Base-by-base conservation (phyloP, 2,113 vertebrate genomes). In the Bubo scandiacus region DNA sequence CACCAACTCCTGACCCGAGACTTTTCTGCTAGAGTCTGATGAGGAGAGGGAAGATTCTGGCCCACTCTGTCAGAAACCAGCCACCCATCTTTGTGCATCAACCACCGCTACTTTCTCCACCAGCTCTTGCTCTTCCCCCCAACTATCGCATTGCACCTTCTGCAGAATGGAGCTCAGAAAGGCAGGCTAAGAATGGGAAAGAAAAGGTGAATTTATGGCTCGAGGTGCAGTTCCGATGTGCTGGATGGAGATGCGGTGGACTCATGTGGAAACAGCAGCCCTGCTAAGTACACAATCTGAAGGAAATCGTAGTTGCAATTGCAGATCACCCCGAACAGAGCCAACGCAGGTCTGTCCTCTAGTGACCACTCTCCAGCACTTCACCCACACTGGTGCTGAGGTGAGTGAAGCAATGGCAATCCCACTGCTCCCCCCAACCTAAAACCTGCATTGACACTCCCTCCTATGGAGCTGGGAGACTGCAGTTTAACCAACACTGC, bases 131-230 rank as follows among this genome's bases (percentile, higher is more conserved):
- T 74, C 52, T 80, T 63, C 23, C 38, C 73, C 95, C 78, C 12
- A 8, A 66, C 91, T 84, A 81, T 36, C 34, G 36, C 92, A 79
- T 70, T 97, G 97, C 94, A 96, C 89, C 94, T 97, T 82, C 47
- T n/a, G 74, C 32, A 32, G 94, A 70, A 96, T 57, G 89, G 83
- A 94, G 71, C 86, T 94, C 78, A 96, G 94, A 88, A 94, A 90
- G 80, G 84, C 82, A 96, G 90, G 80, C 91, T 90, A 74, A 82
- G 85, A 78, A 96, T 57, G 86, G 75, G 77, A 89, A 92, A 74
- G 59, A 82, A 94, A 96, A 88, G 55, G 71, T 90, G 93, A 96
- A 83, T 4, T 20, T 73, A 96, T 96, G 97, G 89, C 63, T 73
- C 67, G 52, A 78, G 74, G 87, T 68, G 83, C 72, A 67, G 78